Percentiles rank a stretch among this genome's conserved stretches.
Conservation (phyloP, 2,797 vertebrate genomes). For the Fringilla coelebs region DNA sequence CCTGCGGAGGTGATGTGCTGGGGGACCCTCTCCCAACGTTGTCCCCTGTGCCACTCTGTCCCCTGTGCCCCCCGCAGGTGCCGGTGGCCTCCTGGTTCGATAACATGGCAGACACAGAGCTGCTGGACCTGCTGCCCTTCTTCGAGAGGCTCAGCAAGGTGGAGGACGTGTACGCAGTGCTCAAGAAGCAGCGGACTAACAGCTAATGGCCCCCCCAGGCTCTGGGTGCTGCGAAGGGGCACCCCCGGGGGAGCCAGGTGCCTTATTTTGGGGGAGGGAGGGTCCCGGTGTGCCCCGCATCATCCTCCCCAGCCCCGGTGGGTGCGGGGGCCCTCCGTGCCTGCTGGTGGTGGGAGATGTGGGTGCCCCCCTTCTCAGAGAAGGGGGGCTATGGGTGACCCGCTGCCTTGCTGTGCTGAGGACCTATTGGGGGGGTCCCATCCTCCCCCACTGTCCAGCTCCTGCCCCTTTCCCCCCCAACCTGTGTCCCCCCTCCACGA, state of each 20-base stretch:
- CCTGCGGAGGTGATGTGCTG: rapidly evolving
- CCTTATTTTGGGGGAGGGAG: neutral
- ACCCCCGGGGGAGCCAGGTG: neutral
- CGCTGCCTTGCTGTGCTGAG: neutral
- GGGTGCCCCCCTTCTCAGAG: neutral
- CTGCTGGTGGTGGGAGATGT: neutral
- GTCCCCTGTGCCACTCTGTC: neutral
- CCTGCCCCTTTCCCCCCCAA: neutral
- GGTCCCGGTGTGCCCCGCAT: neutral
- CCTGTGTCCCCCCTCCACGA: neutral
- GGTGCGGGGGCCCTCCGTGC: neutral
- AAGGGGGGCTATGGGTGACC: neutral
- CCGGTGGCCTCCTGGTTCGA: slow-evolving; percentile 97
- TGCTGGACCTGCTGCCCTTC: slow-evolving; percentile 94
- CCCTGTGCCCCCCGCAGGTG: slow-evolving; percentile 73
- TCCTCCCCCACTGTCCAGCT: neutral
- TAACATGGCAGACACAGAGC: slow-evolving; percentile 94
- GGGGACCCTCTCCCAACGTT: rapidly evolving
- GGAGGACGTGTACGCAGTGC: slow-evolving; percentile 90
- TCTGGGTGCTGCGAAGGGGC: neutral
- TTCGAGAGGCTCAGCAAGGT: slow-evolving; percentile 94
- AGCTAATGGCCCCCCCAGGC: slow-evolving; percentile 79
- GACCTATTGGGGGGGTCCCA: neutral
- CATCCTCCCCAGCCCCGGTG: neutral
- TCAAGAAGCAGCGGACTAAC: slow-evolving; percentile 87